phyloP scores from a whole-genome alignment of 2,797 vertebrate species.

The Lithobates pipiens region DNA sequence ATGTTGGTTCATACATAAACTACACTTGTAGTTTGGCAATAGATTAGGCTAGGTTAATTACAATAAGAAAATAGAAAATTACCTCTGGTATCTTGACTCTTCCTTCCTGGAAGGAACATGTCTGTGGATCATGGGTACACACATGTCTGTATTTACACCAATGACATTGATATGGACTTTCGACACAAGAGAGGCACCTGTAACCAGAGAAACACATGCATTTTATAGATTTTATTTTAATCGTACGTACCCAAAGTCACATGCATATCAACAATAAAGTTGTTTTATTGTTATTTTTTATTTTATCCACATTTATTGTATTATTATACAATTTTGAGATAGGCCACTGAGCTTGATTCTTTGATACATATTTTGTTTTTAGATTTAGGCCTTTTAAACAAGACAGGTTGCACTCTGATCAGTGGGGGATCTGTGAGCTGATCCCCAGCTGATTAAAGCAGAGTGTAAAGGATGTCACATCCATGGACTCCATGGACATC shows the following conservation, averaged over 20 bases:
- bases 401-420: too few relatives aligned
- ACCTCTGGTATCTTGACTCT: conserved; percentile 94
- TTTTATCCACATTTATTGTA: background rate
- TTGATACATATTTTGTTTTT: too few relatives aligned
- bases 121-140: conserved; percentile 94
- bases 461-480: too few relatives aligned
- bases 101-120: conserved; percentile 97
- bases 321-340: too few relatives aligned
- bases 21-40: background rate
- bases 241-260: background rate
- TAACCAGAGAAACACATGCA: background rate
- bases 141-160: conserved; percentile 98
- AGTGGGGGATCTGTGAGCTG: too few relatives aligned
- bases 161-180: conserved; percentile 95
- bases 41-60: background rate
- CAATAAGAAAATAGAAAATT: conserved; percentile 22
- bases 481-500: too few relatives aligned
- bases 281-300: background rate
- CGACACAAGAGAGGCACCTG: conserved; percentile 95
- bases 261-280: background rate
- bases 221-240: background rate
- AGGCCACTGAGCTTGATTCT: too few relatives aligned
- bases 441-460: too few relatives aligned
- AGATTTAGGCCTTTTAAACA: too few relatives aligned
- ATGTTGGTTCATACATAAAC: background rate